phyloP scores from a whole-genome alignment of 1,140 invertebrate species.

The Halotydeus destructor region DNA sequence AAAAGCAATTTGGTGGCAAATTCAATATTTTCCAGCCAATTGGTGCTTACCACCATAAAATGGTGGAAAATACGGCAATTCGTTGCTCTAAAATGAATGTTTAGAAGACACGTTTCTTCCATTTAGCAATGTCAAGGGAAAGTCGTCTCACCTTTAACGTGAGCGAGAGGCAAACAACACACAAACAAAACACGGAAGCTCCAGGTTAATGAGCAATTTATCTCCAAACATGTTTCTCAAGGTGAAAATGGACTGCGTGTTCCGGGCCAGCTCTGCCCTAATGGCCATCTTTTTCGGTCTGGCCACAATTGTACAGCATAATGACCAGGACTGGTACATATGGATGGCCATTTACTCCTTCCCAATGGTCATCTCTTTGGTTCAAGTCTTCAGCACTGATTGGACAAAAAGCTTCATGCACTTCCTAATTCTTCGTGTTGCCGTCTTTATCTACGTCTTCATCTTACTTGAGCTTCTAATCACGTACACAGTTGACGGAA shows the following conservation, averaged over 20 bases:
- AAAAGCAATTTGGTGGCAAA: too few relatives aligned
- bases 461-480: slow-evolving; percentile 1
- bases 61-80: too few relatives aligned
- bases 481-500: not conserved
- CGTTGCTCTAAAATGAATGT: too few relatives aligned
- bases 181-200: not conserved
- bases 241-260: too few relatives aligned
- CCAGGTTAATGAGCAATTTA: slow-evolving; percentile 1
- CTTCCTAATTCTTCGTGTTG: not conserved
- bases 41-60: too few relatives aligned
- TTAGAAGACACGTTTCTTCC: not conserved
- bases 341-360: slow-evolving; percentile 10
- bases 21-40: too few relatives aligned
- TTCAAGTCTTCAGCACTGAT: not conserved
- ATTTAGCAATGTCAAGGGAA: not conserved
- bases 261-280: too few relatives aligned
- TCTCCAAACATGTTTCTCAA: too few relatives aligned
- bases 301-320: slow-evolving; percentile 11
- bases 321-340: slow-evolving; percentile 4
- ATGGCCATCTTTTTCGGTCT: slow-evolving; percentile 9
- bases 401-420: not conserved
- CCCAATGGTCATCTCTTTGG: slow-evolving; percentile 2
- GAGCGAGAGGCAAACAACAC: not conserved
- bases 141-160: not conserved
- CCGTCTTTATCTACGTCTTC: slow-evolving; percentile 1